These are phyloP conservation scores for Rhea pennata DNA, from an alignment of 2,113 vertebrate genomes.

Conservation along the genomic window DNA sequence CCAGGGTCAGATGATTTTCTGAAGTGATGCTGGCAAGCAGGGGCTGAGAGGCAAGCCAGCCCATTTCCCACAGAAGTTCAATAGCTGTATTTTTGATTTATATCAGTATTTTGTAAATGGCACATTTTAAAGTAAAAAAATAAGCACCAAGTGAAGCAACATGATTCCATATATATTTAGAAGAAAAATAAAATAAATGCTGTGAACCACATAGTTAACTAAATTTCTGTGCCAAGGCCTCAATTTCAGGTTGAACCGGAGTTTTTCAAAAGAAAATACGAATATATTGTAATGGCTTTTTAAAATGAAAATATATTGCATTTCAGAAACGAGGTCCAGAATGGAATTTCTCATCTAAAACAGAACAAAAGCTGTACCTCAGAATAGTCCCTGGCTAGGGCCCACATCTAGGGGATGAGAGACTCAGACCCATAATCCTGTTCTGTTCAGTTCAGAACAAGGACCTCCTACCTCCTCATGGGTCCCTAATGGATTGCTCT, in stretches of 20 bases:
- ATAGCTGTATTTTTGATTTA: conserved; percentile 43
- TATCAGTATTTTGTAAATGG: conserved; percentile 40
- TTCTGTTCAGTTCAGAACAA: not conserved
- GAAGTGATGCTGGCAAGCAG: conserved; percentile 39
- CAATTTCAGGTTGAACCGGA: not conserved
- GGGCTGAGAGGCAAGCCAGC: conserved; percentile 13
- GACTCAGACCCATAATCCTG: not conserved
- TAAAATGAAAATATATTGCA: conserved; percentile 3
- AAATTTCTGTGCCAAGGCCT: not conserved
- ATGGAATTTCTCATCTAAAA: conserved; percentile 26
- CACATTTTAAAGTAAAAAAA: conserved; percentile 18
- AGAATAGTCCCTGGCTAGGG: not conserved
- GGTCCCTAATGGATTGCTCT: not conserved
- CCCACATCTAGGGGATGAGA: not conserved
- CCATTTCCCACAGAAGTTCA: conserved; percentile 50
- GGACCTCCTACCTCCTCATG: not conserved
- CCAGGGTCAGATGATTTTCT: conserved; percentile 31
- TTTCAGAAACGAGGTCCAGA: not conserved
- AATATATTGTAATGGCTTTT: not conserved
- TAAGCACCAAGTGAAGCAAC: not conserved
- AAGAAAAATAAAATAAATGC: not conserved
- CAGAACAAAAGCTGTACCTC: not conserved
- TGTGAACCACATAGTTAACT: not conserved
- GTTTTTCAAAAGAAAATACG: conserved; percentile 29
- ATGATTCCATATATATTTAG: not conserved